Evolutionary conservation across 2,113 vertebrate species (phyloP).

Genomic region (Rynchops niger): DNA sequence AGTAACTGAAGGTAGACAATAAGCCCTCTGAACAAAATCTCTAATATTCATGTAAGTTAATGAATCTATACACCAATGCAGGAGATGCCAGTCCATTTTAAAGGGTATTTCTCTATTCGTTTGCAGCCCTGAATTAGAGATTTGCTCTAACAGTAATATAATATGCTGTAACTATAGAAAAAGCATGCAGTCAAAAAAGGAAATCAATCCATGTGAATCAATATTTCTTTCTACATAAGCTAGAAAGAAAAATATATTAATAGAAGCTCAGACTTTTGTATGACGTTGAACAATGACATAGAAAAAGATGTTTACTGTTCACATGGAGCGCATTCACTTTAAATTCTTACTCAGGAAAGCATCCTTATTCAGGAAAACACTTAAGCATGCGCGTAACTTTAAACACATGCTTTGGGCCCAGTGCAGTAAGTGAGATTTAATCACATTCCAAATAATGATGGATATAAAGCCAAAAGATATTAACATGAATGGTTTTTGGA

Average conservation of each 20-base stretch:
- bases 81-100: not conserved
- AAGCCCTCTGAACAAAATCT: not conserved
- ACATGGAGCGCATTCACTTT: not conserved
- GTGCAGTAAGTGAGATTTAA: slow-evolving; percentile 2
- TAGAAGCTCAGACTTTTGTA: not conserved
- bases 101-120: not conserved
- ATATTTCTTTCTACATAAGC: not conserved
- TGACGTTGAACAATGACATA: rapidly evolving
- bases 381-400: slow-evolving; percentile 30
- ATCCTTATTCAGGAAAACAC: not conserved
- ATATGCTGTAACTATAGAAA: not conserved
- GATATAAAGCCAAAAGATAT: slow-evolving; percentile 36
- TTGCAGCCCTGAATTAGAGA: not conserved
- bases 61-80: not conserved
- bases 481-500: slow-evolving; percentile 2
- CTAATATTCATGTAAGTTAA: not conserved
- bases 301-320: not conserved
- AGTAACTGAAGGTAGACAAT: not conserved
- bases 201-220: not conserved
- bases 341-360: not conserved
- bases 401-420: slow-evolving; percentile 9
- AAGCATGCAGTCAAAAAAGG: not conserved
- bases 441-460: slow-evolving; percentile 15
- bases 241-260: not conserved
- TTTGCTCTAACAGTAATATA: not conserved